Base-by-base conservation (phyloP, 1,140 invertebrate species). In the Leptonema lineaticorne region DNA sequence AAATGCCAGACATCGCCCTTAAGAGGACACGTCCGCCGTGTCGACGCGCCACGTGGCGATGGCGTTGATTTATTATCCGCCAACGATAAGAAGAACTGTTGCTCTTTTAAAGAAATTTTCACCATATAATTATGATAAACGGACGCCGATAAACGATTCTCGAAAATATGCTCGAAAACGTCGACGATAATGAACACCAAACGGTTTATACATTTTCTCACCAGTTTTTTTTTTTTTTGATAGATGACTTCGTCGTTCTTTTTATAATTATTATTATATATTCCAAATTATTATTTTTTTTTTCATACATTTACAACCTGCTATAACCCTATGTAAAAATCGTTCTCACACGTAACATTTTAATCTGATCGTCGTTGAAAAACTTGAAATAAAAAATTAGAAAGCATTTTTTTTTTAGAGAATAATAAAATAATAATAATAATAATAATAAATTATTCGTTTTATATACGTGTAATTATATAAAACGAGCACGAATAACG, bases 61-160 rank as follows among this genome's bases (percentile, higher is more conserved):
- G 37, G 53, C 63, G 48, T 66, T 66, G 63, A 66, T 66, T 66
- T 66, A 66, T 66, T 53, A 66, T 66, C 63, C 7, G 27, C n/a
- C n/a, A 18, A 41, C 28, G 63, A 66, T 66, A 66, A 41, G 48
- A 56, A 46, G 48, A 56, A 46, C 46, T 57, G 24, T 37, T 66
- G 48, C 63, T 57, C 63, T 66, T 48, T 24, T 29, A 66, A n/a
- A 66, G 63, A 66, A 64, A 48, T 64, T n/a, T n/a, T 64, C 41
- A 45, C 48, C 28, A 30, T 66, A 30, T 66, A 66, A 66, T 66
- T 66, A 66, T 66, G 63, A 66, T 66, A 66, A 66, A 66, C 63
- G 48, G 63, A n/a, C 46, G 24, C 8, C 28, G 63, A 66, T 66
- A 66, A n/a, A 28, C 27, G 59, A 18, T 14, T 18, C 8, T n/a